Base-by-base conservation (phyloP, 2,888 invertebrate species). In the Netelia virgata region DNA sequence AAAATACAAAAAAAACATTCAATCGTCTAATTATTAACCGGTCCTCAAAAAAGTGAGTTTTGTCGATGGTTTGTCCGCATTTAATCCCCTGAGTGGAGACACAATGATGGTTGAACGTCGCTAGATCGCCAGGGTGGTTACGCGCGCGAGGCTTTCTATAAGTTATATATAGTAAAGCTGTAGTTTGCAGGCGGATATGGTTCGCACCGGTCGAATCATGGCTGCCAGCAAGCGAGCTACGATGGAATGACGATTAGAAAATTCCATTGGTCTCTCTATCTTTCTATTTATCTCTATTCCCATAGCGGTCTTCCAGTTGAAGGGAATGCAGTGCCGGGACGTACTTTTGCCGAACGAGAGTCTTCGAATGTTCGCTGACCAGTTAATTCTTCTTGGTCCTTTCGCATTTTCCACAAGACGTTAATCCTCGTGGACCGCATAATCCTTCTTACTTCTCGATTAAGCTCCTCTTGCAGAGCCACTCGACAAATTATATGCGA, bases 221-320 rank as follows among this genome's bases (percentile, higher is more conserved):
- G 76, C 53, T 66, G 83, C 75, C 66, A 70, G 81, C 75, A 80
- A 72, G 70, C 77, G 86, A 79, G 85, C 85, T 68, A 84, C 88
- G 88, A 87, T 90, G 91, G 91, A 92, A 92, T 90, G 91, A 88
- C 89, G 92, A 92, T 92, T 91, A 92, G 89, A 91, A 92, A 92
- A 92, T 92, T 91, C 90, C 91, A 89, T 87, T 77, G 89, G 88
- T 80, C 80, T 73, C 66, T 20, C 20, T 76, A 36, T 53, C 68
- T 64, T 61, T 70, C 23, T 53, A 23, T 76, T 66, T 66, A 41
- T 55, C 23, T 70, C 16, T 50, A 18, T 47, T 50, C 47, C 63
- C 64, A 61, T 70, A 66, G 64, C 76, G 82, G 68, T 79, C 76
- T 82, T 85, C 70, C 75, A 75, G 57, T 63, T 20, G 69, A 10